Evolutionary conservation across 2,888 invertebrate species (phyloP), one percentile per base, ranked within the genome.

Genomic region (Ennomos quercinarius): DNA sequence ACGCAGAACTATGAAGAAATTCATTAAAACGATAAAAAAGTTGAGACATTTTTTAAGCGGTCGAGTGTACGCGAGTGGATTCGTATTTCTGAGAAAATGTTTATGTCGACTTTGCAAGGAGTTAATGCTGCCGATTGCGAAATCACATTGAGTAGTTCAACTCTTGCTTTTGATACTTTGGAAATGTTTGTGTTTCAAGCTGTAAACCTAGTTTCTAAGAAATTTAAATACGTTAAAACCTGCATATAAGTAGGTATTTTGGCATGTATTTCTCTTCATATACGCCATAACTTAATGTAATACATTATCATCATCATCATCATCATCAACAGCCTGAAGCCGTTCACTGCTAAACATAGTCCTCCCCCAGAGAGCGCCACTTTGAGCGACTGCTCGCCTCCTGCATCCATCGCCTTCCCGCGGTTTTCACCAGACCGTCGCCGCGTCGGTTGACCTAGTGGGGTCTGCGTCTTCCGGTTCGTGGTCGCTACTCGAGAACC

Each of bases 171-270:
- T 83, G 77, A 81, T 85, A 86, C 84, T 86, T 86, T 78, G 81
- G 84, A 81, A 87, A 84, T 87, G 85, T 89, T 89, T 87, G 86
- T 82, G 82, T 87, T 83, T 79, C 76, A 79, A 73, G 89, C 74
- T 83, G 85, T 91, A 90, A 91, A 91, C 91, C 91, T 84, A 89
- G 84, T 86, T 91, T 81, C 83, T 76, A 60, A 65, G 74, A 72
- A 73, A 73, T 68, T 76, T 69, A 65, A 72, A 61, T 47, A 57
- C 57, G 41, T 45, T 46, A 40, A 57, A 59, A 51, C 57, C 56
- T 61, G 43, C 45, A 47, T 36, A 52, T 27, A 53, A 17, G 49
- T 50, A 53, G 35, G 49, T 50, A 41, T 41, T 40, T n/a, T 13
- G 36, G 17, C 40, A 47, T 17, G 40, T 40, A 47, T 47, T 39